Conservation (phyloP, 2,888 invertebrate species). For the Heteropelma amictum region DNA sequence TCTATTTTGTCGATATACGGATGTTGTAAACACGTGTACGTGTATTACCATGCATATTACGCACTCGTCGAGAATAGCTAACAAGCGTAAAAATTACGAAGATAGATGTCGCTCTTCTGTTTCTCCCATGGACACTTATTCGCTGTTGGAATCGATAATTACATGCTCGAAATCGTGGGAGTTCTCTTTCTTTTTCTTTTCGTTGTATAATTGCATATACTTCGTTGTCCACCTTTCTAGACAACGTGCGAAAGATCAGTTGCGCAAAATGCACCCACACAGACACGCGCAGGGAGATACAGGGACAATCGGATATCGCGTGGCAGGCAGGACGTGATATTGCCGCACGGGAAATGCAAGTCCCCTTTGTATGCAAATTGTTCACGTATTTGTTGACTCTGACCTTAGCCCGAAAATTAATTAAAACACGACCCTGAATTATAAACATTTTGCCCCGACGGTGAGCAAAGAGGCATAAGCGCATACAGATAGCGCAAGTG, state of each 20-base stretch:
- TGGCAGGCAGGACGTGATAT: conserved; percentile 44
- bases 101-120: neutral
- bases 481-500: conserved; percentile 26
- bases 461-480: neutral
- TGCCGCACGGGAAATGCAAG: conserved; percentile 53
- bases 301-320: neutral
- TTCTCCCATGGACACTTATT: neutral
- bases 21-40: neutral
- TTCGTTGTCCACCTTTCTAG: too few relatives aligned
- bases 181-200: neutral
- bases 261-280: neutral
- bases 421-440: conserved; percentile 53
- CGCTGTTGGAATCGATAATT: neutral
- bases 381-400: conserved; percentile 58
- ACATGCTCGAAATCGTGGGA: neutral
- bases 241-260: too few relatives aligned
- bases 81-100: conserved; percentile 4
- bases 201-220: too few relatives aligned
- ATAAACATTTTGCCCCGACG: conserved; percentile 3
- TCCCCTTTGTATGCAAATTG: conserved; percentile 58
- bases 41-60: neutral
- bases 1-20: neutral
- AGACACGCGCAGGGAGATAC: neutral
- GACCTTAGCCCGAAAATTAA: conserved; percentile 61
- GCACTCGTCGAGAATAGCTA: conserved; percentile 9